Base-by-base conservation (phyloP, 2,888 invertebrate species). In the Ophion obscuratus region DNA sequence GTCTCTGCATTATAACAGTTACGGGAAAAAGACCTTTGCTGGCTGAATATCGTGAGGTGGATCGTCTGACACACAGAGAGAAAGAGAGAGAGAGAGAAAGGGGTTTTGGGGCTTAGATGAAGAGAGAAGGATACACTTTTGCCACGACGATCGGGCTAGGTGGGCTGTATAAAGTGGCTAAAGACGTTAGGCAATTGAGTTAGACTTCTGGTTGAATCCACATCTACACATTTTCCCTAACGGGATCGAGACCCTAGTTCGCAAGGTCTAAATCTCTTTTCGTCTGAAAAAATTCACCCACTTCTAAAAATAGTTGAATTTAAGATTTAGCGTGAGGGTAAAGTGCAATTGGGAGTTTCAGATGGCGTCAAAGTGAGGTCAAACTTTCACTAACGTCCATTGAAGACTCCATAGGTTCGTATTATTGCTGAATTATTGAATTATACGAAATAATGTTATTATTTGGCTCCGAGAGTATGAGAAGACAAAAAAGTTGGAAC, bases 11-110 rank as follows among this genome's bases (percentile, higher is more conserved):
- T 59, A 62, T 62, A 61, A 40, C 36, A 61, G 74, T 74, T 62
- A 62, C 74, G 20, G 62, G 40, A 59, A 61, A 62, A 61, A 11
- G 4, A 62, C 17, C 40, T 73, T 73, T 36, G 36, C 24, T 59
- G 40, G 27, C 57, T 27, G 73, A 73, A 59, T 73, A 59, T 73
- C 73, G 73, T 11, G 2, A 17, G 73, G 57, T 31, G 57, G 73
- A n/a, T 57, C 57, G 24, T 57, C 57, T 17, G 17, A 14, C 53
- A 10, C 20, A 47, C 5, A n/a, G 57, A 71, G 57, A 31, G 7
- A 6, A 1, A 9, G 7, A 9, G 40, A 7, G 6, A 40, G 40
- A 40, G 40, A 40, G 40, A 1, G 40, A 36, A 36, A 40, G 14
- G 14, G 47, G 31, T 31, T 31, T 31, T 31, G 2, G 31, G 31